Evolutionary conservation across 2,888 invertebrate genomes (phyloP), one percentile per base, ranked within the genome.

Genomic region (Thymelicus lineola): DNA sequence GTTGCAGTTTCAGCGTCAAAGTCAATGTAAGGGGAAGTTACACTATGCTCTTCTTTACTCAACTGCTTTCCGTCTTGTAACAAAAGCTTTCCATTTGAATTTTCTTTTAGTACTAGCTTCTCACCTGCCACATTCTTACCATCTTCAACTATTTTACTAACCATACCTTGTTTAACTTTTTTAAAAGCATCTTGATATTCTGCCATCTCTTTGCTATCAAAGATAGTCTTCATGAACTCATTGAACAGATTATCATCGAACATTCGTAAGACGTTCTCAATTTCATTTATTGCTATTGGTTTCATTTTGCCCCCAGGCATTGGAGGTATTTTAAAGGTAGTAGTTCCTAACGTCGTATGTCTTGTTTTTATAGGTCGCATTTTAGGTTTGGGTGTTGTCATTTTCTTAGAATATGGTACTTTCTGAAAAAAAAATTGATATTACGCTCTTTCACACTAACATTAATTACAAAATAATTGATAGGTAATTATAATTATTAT

Each of bases 191-290:
- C 74, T 53, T 76, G 58, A 57, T 80, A 75, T 46, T 78, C 73
- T 9, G 74, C 61, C n/a, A 78, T 74, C 71, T 87, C 86, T 17
- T 84, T 76, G 38, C 80, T 82, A n/a, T 73, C 75, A 66, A 88
- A 87, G 80, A 88, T 82, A 0, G 85, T 83, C 42, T 70, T 61
- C 12, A 88, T 66, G 70, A 87, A 86, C 42, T 86, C 82, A 71
- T 82, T 79, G 66, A 88, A 85, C 5, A 84, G 58, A 7, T 78
- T 59, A 4, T 79, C 76, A 14, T 81, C 72, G 2, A 81, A 46
- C 2, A 75, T 75, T 69, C 83, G 79, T 1, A 86, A 63, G 9
- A 72, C 59, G 10, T 71, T 72, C 3, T 81, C 80, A 0, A 42
- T 62, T 14, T 76, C 72, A 6, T 58, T 46, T 6, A 79, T 74